phyloP scores from a whole-genome alignment of 2,113 vertebrate species.

The Alectura lathami region DNA sequence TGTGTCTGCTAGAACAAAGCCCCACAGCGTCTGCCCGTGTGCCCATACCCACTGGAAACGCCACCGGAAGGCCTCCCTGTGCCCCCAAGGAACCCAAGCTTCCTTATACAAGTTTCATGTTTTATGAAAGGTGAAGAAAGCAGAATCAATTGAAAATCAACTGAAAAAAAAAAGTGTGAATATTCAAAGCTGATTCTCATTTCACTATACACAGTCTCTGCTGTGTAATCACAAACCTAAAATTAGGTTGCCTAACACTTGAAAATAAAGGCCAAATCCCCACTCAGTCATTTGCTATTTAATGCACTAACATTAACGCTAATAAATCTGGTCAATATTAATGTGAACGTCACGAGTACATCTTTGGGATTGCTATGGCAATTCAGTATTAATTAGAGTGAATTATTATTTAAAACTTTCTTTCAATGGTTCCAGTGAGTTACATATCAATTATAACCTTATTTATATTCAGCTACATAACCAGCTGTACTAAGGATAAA shows the following conservation, averaged over 20 bases:
- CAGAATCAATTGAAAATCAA: not conserved
- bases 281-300: not conserved
- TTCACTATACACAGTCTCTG: not conserved
- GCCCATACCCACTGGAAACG: not conserved
- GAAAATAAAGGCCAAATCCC: conserved; percentile 36
- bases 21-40: not conserved
- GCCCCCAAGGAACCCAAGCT: not conserved
- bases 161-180: not conserved
- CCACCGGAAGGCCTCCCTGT: not conserved
- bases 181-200: not conserved
- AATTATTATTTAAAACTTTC: conserved; percentile 24
- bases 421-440: conserved; percentile 5
- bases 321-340: conserved; percentile 31
- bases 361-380: conserved; percentile 9
- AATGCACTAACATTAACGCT: conserved; percentile 21
- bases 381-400: not conserved
- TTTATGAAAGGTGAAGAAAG: not conserved
- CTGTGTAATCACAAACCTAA: not conserved
- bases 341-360: not conserved
- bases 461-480: not conserved
- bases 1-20: not conserved
- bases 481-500: conserved; percentile 14
- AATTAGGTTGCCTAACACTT: not conserved
- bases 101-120: not conserved
- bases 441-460: conserved; percentile 38